Base-by-base conservation (phyloP, 92 coral and sea anemone species). In the Palythoa heliodiscus region DNA sequence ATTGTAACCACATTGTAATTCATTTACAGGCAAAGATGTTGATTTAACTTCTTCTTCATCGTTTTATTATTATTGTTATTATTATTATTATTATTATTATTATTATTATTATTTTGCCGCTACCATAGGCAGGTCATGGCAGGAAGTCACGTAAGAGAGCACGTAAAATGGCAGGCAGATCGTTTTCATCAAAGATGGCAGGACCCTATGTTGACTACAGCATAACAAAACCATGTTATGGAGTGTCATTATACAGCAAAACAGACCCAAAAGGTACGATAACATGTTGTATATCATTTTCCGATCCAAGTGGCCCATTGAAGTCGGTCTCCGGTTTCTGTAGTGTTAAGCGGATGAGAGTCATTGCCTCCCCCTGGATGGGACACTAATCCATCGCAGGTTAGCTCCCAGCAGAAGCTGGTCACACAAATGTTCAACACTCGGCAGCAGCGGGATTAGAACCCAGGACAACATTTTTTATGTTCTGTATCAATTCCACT, bases 131-230 rank as follows among this genome's bases (percentile, higher is more conserved):
- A 70, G 97, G 98, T 37, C 95, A 92, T 57, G 91, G 93, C 23
- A 94, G 89, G 83, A 94, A 88, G 76, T 63, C 83, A 7, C 86
- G 54, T 40, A 92, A 91, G 84, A 91, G 92, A 78, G 91, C 94
- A 47, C 89, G 97, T 1, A 96, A 94, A 52, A 75, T 91, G 47
- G 79, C 98, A 4, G 87, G 95, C 24, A 90, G 90, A 50, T 85
- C 89, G 19, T 24, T 72, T 48, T 16, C 91, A 11, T 82, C 93
- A 22, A 87, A 87, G 73, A 82, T 82, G 20, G 74, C 83, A 40
- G 94, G 92, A 57, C 96, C 98, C 0, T 94, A 89, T 76, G 92
- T 96, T 19, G 99, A 96, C 88, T 94, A 94, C 84, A 93, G 95
- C 67, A 89, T 90, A 74, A 96, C 99, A 15, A 94, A 93, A 60